Percentiles rank a stretch among this genome's conserved stretches.
phyloP scores from a whole-genome alignment of 2,113 vertebrate genomes.

The Tragelaphus scriptus region DNA sequence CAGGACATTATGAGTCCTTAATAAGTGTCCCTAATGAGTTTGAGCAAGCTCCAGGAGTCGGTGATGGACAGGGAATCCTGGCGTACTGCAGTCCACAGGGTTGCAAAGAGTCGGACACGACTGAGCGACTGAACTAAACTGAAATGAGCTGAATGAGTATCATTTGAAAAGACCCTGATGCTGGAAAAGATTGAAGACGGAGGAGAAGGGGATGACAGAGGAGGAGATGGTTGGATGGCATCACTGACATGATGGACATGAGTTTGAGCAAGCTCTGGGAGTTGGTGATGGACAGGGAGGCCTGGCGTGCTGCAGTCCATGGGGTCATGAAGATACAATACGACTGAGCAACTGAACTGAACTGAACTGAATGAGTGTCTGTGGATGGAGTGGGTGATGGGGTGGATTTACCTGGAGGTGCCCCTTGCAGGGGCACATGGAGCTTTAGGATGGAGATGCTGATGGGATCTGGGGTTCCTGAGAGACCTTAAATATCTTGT shows the following conservation, averaged over 20 bases:
- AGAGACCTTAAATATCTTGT: neutral
- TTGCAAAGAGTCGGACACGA: neutral
- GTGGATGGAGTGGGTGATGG: neutral
- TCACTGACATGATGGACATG: neutral
- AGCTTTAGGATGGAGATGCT: neutral
- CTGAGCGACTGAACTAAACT: neutral
- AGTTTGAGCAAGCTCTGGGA: neutral
- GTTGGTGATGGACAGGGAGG: neutral
- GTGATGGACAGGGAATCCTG: neutral
- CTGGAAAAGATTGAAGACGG: neutral
- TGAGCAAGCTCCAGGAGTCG: neutral
- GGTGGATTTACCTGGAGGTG: neutral
- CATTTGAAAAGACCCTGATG: neutral
- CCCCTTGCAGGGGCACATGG: neutral
- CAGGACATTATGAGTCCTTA: fast-evolving
- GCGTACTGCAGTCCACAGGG: fast-evolving
- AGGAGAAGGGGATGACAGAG: neutral
- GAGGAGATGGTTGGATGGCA: neutral
- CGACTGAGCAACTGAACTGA: neutral
- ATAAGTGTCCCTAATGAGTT: neutral
- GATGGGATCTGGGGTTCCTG: too few species aligned
- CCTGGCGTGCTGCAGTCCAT: neutral
- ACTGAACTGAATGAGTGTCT: neutral
- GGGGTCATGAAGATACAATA: neutral
- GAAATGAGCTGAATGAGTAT: neutral